A percentile compares a stretch with the other conserved stretches of the same genome.
Conservation (phyloP, 2,113 vertebrate species). For the Scolopax mira region DNA sequence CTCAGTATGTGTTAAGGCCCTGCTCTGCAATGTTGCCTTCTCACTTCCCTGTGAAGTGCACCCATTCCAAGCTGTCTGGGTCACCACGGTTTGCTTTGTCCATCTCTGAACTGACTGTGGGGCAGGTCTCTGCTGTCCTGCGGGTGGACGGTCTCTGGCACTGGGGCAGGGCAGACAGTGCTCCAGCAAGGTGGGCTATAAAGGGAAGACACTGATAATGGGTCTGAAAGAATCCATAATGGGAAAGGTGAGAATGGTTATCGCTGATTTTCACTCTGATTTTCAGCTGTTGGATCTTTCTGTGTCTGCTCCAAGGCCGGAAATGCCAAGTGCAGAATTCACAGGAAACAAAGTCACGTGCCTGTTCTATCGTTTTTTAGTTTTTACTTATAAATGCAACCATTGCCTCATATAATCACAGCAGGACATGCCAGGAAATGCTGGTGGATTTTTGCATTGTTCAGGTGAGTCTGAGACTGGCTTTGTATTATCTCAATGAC, state of each 20-base stretch:
- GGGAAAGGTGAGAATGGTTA: background rate
- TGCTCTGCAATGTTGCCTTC: background rate
- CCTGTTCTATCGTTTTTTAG: background rate
- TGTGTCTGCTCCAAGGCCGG: background rate
- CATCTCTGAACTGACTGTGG: background rate
- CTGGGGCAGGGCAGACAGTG: background rate
- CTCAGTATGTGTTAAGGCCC: background rate
- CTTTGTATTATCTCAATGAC: background rate
- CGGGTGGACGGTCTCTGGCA: background rate
- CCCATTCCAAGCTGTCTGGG: background rate
- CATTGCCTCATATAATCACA: background rate
- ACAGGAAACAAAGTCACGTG: background rate
- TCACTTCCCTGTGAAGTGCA: background rate
- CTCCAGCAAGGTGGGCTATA: background rate
- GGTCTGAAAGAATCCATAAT: background rate
- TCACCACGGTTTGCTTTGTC: background rate
- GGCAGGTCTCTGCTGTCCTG: background rate
- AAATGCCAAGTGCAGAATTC: background rate
- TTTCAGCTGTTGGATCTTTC: background rate
- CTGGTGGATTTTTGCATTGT: background rate
- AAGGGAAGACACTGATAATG: background rate
- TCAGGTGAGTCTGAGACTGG: background rate
- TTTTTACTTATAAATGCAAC: slow-evolving; percentile 34
- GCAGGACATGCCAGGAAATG: background rate
- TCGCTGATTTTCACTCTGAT: background rate